A percentile compares a stretch with the other conserved stretches of the same genome.
phyloP scores from a whole-genome alignment of 2,888 invertebrate species.

The Atherix ibis region DNA sequence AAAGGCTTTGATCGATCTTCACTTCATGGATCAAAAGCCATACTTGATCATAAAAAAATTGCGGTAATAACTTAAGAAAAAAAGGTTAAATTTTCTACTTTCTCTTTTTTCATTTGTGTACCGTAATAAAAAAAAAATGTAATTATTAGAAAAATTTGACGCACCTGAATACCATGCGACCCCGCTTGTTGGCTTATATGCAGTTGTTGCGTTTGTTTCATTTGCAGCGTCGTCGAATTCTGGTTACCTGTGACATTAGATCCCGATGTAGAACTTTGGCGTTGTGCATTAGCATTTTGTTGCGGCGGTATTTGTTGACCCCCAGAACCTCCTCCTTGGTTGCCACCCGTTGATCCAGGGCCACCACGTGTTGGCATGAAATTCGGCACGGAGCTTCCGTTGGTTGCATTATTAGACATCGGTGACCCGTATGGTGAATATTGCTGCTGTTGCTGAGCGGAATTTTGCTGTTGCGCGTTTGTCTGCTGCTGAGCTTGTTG shows the following conservation, averaged over 20 bases:
- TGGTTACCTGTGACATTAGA: constrained; percentile 18
- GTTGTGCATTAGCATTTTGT: constrained; percentile 34
- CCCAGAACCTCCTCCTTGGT: constrained; percentile 10
- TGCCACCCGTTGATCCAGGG: constrained; percentile 8
- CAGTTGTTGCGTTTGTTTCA: constrained; percentile 76
- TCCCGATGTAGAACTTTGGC: constrained; percentile 32
- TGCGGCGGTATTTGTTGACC: constrained; percentile 22
- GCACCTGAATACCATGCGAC: constrained; percentile 66
- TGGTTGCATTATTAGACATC: constrained; percentile 36
- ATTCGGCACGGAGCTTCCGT: constrained; percentile 32
- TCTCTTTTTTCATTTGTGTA: no score
- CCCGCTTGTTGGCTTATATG: constrained; percentile 69
- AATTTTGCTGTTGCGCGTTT: constrained; percentile 12
- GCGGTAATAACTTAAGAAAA: no score
- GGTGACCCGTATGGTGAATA: constrained; percentile 53
- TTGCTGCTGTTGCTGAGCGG: constrained; percentile 34
- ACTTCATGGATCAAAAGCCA: no score
- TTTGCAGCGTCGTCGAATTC: constrained; percentile 49
- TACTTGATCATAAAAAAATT: no score
- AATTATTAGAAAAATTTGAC: constrained; percentile 20
- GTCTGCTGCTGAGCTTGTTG: constrained; percentile 13
- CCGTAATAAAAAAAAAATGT: no score
- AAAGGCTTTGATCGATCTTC: no score
- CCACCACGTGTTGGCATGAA: constrained; percentile 17
- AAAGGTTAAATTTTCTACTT: no score